phyloP scores from a whole-genome alignment of 2,797 vertebrate species.

The Syndactyla subalaris region DNA sequence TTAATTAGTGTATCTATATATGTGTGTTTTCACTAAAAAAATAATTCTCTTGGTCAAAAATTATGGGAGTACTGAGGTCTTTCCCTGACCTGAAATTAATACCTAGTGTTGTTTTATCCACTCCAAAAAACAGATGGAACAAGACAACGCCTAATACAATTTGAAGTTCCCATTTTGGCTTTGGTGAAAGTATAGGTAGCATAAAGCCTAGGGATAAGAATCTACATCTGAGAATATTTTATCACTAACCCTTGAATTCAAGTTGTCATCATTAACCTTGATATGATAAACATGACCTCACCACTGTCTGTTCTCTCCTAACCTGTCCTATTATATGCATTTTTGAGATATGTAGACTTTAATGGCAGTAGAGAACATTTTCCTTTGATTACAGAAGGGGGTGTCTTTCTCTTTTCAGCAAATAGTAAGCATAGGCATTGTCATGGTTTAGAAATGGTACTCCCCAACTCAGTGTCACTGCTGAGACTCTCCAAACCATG shows the following conservation, averaged over 20 bases:
- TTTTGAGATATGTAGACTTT: not conserved
- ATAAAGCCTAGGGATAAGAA: not conserved
- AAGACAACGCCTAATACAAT: not conserved
- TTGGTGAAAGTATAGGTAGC: not conserved
- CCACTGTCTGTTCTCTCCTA: not conserved
- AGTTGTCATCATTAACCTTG: not conserved
- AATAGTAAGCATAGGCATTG: not conserved
- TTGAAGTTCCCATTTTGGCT: not conserved
- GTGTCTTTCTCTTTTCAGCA: not conserved
- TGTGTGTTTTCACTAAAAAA: not conserved
- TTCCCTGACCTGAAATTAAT: not conserved
- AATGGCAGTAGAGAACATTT: not conserved
- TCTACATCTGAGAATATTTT: not conserved
- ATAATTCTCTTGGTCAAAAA: not conserved
- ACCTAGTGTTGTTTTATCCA: not conserved
- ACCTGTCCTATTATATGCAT: not conserved
- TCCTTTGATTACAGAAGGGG: not conserved
- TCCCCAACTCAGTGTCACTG: not conserved
- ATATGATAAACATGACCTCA: not conserved
- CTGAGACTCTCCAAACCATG: not conserved
- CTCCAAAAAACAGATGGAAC: fast-evolving
- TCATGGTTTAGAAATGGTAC: not conserved
- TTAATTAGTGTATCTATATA: not conserved
- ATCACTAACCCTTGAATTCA: not conserved
- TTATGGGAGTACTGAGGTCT: not conserved